These are phyloP conservation scores for Phthorimaea operculella DNA, from an alignment of 1,140 invertebrate species.

Conservation along the genomic window DNA sequence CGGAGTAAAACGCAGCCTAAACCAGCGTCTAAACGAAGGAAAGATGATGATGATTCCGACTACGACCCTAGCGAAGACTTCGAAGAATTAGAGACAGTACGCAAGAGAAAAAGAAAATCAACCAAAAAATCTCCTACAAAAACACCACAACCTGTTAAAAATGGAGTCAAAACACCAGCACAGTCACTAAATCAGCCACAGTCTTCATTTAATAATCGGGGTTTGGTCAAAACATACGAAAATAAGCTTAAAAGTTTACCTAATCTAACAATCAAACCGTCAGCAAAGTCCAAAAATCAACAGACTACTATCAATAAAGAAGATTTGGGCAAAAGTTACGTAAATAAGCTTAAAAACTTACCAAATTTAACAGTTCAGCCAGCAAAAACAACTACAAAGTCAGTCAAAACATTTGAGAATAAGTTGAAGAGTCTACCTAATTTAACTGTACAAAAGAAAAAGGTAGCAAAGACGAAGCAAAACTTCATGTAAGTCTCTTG, in stretches of 20 bases:
- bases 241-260: not conserved
- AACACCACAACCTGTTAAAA: not conserved
- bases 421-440: slow-evolving; percentile 32
- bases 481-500: no score
- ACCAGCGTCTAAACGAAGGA: slow-evolving; percentile 20
- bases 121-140: not conserved
- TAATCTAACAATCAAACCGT: not conserved
- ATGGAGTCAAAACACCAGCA: not conserved
- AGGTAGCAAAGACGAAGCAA: no score
- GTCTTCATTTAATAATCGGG: not conserved
- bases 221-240: not conserved
- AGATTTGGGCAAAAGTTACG: no score
- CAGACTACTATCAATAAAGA: no score
- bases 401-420: slow-evolving; percentile 27
- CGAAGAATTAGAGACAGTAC: not conserved
- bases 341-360: no score
- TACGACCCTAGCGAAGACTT: slow-evolving; percentile 43
- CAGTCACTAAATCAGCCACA: not conserved
- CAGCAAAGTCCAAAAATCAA: no score
- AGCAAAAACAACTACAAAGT: slow-evolving; percentile 21
- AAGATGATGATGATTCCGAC: slow-evolving; percentile 45
- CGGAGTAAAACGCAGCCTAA: slow-evolving; percentile 18
- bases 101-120: not conserved
- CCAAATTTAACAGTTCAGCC: no score
- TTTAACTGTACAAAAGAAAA: slow-evolving; percentile 18